Evolutionary conservation across 2,113 vertebrate genomes (phyloP).

Genomic region (Atlantisia rogersi): DNA sequence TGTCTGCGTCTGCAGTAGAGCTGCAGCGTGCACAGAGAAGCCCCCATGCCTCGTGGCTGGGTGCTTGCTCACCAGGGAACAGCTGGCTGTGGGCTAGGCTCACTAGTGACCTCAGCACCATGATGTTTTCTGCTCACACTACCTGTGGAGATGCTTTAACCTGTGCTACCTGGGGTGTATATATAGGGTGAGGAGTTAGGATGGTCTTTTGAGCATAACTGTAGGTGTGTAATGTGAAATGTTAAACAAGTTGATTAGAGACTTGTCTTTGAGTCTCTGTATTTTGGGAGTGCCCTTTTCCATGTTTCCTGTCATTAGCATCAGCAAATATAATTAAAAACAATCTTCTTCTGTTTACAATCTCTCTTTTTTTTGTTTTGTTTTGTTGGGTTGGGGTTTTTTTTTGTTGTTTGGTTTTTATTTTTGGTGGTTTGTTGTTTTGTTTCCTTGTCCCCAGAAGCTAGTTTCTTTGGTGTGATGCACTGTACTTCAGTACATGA

Average conservation of each 20-base stretch:
- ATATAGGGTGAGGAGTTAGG: not conserved
- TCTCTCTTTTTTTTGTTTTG: not conserved
- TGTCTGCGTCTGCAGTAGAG: rapidly evolving
- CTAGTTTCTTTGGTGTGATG: not conserved
- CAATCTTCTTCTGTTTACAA: not conserved
- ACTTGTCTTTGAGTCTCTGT: not conserved
- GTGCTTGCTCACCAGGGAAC: not conserved
- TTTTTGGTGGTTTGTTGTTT: not conserved
- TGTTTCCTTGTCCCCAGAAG: not conserved
- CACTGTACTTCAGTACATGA: not conserved
- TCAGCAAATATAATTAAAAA: conserved; percentile 5
- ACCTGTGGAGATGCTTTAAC: not conserved
- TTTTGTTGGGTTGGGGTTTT: too few species aligned
- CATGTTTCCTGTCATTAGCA: not conserved
- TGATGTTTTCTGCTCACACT: not conserved
- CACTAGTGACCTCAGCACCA: rapidly evolving
- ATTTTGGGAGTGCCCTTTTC: not conserved
- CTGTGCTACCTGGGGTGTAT: not conserved
- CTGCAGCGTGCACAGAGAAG: not conserved
- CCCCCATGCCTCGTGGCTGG: rapidly evolving
- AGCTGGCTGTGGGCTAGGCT: not conserved
- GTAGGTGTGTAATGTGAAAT: not conserved
- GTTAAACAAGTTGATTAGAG: not conserved
- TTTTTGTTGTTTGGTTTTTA: too few species aligned
- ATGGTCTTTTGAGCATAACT: not conserved